phyloP scores from a whole-genome alignment of 2,888 invertebrate genomes.

The Caenorhabditis angaria region DNA sequence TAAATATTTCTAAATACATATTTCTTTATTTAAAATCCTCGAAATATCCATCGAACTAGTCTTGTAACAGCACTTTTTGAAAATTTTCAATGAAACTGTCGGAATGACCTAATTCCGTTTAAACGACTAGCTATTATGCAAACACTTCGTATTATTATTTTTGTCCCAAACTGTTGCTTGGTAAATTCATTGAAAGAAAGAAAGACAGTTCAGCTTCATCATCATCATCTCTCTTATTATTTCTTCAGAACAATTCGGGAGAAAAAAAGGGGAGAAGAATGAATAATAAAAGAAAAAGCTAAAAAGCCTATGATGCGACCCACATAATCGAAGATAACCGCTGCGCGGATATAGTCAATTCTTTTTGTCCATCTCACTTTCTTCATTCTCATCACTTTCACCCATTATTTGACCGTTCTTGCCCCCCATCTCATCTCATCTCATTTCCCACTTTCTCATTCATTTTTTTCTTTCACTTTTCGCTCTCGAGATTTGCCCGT shows the following conservation, averaged over 20 bases:
- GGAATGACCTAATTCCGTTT: background rate
- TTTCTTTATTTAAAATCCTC: background rate
- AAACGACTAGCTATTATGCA: background rate
- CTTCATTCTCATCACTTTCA: conserved; percentile 41
- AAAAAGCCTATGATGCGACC: conserved; percentile 25
- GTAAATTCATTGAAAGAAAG: too few species aligned
- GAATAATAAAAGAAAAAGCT: background rate
- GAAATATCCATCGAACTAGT: background rate
- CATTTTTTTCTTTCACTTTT: conserved; percentile 11
- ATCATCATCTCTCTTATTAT: background rate
- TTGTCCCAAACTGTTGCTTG: too few species aligned
- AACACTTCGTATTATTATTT: background rate
- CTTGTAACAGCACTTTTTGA: background rate
- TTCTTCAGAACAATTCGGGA: background rate
- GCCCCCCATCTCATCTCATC: too few species aligned
- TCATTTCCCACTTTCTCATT: conserved; percentile 16
- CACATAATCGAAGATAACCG: conserved; percentile 42
- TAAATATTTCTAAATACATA: too few species aligned
- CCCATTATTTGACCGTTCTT: conserved; percentile 13
- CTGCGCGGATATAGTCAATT: conserved; percentile 42
- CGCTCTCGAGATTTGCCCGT: background rate
- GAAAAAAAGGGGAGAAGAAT: background rate
- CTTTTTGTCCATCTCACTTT: conserved; percentile 42
- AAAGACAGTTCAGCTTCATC: background rate
- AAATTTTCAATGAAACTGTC: background rate